These are phyloP conservation scores for Maccullochella peelii DNA, from an alignment of 2,113 vertebrate genomes.

Conservation along the genomic window DNA sequence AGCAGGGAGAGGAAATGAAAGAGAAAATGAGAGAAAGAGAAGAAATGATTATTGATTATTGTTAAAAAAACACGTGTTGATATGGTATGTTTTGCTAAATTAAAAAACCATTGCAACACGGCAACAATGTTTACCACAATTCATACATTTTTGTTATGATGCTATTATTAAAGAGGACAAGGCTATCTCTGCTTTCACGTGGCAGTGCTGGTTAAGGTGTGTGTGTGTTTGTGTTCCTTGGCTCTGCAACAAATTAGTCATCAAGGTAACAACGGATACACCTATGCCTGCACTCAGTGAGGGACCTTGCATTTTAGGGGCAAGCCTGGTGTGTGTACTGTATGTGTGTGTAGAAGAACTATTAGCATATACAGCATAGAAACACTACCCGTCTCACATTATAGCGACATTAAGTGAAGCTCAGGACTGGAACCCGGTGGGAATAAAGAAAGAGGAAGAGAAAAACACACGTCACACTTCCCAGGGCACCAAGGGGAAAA, in stretches of 20 bases:
- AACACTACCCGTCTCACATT: conserved; percentile 4
- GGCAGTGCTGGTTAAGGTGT: not conserved
- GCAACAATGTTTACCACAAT: not conserved
- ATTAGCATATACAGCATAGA: not conserved
- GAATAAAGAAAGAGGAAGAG: conserved; percentile 2
- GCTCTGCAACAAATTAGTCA: conserved; percentile 25
- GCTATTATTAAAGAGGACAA: not conserved
- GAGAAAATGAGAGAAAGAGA: conserved; percentile 53
- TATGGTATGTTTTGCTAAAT: conserved; percentile 11
- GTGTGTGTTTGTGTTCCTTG: not conserved
- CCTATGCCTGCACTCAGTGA: conserved; percentile 15
- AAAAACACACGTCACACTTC: conserved; percentile 32
- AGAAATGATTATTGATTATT: conserved; percentile 13
- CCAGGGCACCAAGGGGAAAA: not conserved
- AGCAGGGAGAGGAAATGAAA: conserved; percentile 58
- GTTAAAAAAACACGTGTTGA: not conserved
- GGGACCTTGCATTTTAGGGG: conserved; percentile 6
- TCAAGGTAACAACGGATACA: conserved; percentile 6
- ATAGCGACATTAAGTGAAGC: conserved; percentile 19
- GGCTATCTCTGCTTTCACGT: not conserved
- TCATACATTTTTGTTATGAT: not conserved
- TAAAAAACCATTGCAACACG: not conserved
- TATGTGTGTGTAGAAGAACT: not conserved
- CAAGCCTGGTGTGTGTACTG: conserved; percentile 1
- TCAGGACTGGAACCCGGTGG: not conserved